Evolutionary conservation across 2,113 vertebrate genomes (phyloP).

Genomic region (Equus przewalskii): DNA sequence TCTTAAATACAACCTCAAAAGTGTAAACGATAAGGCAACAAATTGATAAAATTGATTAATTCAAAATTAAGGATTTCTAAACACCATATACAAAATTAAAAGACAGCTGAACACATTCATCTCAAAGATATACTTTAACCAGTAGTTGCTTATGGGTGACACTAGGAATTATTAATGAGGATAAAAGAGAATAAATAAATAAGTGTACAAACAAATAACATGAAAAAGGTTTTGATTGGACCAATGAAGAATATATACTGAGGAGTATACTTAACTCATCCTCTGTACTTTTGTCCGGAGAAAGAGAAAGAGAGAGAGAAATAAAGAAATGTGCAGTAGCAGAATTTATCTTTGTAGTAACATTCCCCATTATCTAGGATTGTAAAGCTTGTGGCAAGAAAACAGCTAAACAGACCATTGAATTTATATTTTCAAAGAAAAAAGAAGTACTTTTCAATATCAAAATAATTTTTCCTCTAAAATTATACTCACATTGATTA

Average conservation of each 20-base stretch:
- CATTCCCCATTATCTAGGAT: background rate
- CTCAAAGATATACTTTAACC: background rate
- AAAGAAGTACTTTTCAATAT: background rate
- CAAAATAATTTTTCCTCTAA: background rate
- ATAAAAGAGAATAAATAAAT: background rate
- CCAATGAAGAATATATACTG: background rate
- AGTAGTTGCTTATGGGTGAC: background rate
- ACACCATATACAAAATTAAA: background rate
- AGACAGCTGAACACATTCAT: background rate
- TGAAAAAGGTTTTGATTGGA: background rate
- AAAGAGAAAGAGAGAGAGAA: background rate
- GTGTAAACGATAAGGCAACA: background rate
- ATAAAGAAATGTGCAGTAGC: background rate
- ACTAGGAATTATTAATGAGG: background rate
- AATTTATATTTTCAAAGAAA: background rate
- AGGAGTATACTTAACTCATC: background rate
- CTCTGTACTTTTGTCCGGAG: background rate
- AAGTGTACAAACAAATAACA: background rate
- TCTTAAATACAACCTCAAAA: slow-evolving; percentile 1
- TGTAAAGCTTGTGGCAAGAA: background rate
- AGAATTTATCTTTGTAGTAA: background rate
- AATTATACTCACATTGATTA: background rate
- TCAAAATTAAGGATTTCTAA: slow-evolving; percentile 27
- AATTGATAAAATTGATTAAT: background rate
- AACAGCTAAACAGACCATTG: background rate